phyloP scores from a whole-genome alignment of 2,113 vertebrate species.

The Brachypodius melanocephalos region DNA sequence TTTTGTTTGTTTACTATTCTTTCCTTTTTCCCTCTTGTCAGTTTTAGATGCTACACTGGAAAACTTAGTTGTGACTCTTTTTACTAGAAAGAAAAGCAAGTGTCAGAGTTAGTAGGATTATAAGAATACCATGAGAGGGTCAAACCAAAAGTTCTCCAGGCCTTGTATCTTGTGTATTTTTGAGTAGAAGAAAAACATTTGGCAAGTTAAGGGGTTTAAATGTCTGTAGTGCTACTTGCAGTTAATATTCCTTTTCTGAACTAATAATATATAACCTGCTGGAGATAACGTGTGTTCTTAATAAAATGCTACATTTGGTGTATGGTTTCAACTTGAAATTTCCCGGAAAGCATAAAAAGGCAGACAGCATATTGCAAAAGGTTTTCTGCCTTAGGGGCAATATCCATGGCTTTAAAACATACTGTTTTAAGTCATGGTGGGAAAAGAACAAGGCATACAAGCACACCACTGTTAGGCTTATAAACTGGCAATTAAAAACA shows the following conservation, averaged over 20 bases:
- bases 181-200: background rate
- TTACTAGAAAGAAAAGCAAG: background rate
- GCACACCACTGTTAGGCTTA: background rate
- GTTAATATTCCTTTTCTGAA: background rate
- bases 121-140: background rate
- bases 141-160: background rate
- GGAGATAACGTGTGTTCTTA: background rate
- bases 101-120: background rate
- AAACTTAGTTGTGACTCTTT: background rate
- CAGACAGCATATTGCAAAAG: background rate
- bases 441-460: background rate
- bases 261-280: background rate
- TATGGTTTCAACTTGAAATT: background rate
- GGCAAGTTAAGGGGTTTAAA: background rate
- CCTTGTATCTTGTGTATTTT: background rate
- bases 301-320: background rate
- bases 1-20: background rate
- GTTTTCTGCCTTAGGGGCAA: background rate
- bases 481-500: background rate
- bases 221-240: background rate
- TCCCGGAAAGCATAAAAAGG: background rate
- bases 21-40: background rate
- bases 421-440: background rate
- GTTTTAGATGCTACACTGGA: background rate
- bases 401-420: background rate